These are phyloP conservation scores for Cataglyphis cursor DNA, from an alignment of 2,888 invertebrate species.

Conservation along the genomic window DNA sequence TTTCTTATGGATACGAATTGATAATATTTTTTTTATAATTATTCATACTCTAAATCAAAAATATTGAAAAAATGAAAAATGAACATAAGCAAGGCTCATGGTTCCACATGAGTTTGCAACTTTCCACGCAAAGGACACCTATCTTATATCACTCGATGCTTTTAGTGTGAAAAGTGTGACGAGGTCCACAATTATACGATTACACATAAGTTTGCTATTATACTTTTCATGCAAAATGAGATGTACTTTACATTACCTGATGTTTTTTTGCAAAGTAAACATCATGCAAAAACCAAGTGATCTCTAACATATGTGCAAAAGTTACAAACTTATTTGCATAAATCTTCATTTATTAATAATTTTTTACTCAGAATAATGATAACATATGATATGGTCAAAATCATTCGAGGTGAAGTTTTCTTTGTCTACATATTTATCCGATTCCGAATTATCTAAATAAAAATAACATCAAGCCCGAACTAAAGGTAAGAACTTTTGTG, in stretches of 20 bases:
- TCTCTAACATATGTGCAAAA: background rate
- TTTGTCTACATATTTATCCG: background rate
- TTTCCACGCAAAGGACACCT: background rate
- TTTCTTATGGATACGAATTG: background rate
- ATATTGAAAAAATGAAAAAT: background rate
- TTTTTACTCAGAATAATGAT: background rate
- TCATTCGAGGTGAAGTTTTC: background rate
- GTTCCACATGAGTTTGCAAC: background rate
- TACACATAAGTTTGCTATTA: background rate
- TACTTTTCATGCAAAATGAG: background rate
- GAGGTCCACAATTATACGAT: background rate
- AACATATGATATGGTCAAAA: background rate
- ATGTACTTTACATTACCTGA: background rate
- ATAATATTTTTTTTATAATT: background rate
- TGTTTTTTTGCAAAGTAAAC: background rate
- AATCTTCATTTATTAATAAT: background rate
- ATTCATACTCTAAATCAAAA: background rate
- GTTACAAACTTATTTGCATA: background rate
- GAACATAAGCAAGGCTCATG: background rate
- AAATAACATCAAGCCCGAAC: background rate
- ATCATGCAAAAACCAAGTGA: background rate
- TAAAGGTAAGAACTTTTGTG: background rate
- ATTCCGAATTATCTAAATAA: conserved; percentile 1
- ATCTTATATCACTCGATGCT: background rate
- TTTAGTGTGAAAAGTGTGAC: background rate